Base-by-base conservation (phyloP, 2,797 vertebrate genomes). In the Chelonia mydas region DNA sequence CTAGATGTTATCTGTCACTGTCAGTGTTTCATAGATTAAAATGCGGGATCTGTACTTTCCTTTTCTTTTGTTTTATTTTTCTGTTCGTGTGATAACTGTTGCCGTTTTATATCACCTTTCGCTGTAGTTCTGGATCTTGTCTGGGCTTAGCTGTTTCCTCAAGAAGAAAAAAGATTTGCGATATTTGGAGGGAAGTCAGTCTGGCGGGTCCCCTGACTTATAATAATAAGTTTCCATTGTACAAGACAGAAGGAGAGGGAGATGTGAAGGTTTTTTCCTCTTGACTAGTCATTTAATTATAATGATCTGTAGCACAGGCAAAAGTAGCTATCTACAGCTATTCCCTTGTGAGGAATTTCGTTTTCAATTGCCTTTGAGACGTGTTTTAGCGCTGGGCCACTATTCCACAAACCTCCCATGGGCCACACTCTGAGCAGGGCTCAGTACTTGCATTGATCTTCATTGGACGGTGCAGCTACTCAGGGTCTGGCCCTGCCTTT, bases 21-120 rank as follows among this genome's bases (percentile, higher is more conserved):
- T 98, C n/a, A 0, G 16, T 94, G 97, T 98, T 96, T 41, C 90
- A 87, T 91, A 94, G 88, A 98, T 98, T 98, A 97, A 98, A 95
- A 97, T 89, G 50, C 41, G 31, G 77, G 86, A 95, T 96, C 97
- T 96, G 96, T 96, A 87, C 87, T 95, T 96, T 88, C 92, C 83
- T 95, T 2, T 55, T 84, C 72, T 57, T 95, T 95, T 91, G 89
- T 95, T 88, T n/a, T 59, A 10, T 77, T 88, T 92, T 94, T 79
- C 92, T 87, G 87, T 96, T 45, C 0, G 12, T 83, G 84, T 1
- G 78, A 94, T 90, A 92, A 53, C 53, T 65, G 88, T 95, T 49
- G 93, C 95, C 92, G 94, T 92, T 95, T 86, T 90, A 54, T 81
- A 9, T 37, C 82, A 17, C 92, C 93, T 93, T 72, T 89, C 78